Evolutionary conservation across 2,888 invertebrate species (phyloP), one percentile per base, ranked within the genome.

Genomic region (Agrotis exclamationis): DNA sequence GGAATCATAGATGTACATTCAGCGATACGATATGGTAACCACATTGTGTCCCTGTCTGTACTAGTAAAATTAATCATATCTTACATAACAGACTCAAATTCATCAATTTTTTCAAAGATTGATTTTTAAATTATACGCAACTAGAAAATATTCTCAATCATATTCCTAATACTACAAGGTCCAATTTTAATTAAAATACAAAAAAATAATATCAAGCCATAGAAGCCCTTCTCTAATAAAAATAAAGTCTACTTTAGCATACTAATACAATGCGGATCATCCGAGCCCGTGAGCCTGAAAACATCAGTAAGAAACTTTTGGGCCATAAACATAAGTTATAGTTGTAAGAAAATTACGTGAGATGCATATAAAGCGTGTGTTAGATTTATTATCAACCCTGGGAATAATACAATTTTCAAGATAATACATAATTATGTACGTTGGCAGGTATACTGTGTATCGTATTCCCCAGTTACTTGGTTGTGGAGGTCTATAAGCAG

Each of bases 261-360:
- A 33, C 28, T 18, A 62, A 44, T 16, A 33, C 14, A 47, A 39
- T 14, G 39, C 33, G 33, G 13, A 62, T 47, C 39, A 47, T 70
- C 39, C 39, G 2, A 39, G 39, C 9, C 9, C 44, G 13, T 0
- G 22, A 63, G 22, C 54, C 45, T 13, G 44, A 62, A 77, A 77
- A 63, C 51, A 48, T 57, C 44, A 2, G 58, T 56, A 33, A 47
- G n/a, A 48, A 77, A 71, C 18, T 76, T 76, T 72, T 51, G 44
- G 56, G 47, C 13, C 28, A 64, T 71, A 77, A 62, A 76, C 47
- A 64, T 33, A 71, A 76, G 78, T 71, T 77, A 57, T 24, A 58
- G 53, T 60, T 76, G 20, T 33, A 62, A 28, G 64, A 39, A 64
- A 64, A 48, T 18, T 70, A 75, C 76, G 71, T 78, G 76, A 48